Evolutionary conservation across 2,113 vertebrate species (phyloP).

Genomic region (Coregonus clupeaformis): DNA sequence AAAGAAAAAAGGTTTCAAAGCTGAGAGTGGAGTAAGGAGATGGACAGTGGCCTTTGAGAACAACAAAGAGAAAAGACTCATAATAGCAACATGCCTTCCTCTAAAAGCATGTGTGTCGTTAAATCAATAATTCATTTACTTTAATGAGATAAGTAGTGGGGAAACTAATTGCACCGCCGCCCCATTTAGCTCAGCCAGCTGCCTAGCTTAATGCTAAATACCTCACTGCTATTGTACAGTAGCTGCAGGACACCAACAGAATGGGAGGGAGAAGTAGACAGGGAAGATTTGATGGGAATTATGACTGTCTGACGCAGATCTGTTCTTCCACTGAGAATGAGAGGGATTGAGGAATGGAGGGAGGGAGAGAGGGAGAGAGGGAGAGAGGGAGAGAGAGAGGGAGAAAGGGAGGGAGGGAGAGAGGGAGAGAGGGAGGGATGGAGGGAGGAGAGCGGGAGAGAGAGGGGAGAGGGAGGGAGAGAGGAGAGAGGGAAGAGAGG

Average conservation of each 20-base stretch:
- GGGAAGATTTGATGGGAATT: background rate
- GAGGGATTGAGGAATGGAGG: constrained; percentile 34
- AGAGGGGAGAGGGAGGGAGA: background rate
- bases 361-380: constrained; percentile 13
- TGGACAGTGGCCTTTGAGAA: constrained; percentile 50
- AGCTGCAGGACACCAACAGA: constrained; percentile 61
- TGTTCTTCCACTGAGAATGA: background rate
- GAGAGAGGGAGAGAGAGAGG: no score
- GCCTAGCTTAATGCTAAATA: constrained; percentile 75
- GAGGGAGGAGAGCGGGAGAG: background rate
- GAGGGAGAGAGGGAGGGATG: constrained; percentile 20
- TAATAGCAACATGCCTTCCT: constrained; percentile 81
- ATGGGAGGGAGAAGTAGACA: constrained; percentile 29
- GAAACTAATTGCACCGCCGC: constrained; percentile 94
- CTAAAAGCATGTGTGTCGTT: constrained; percentile 93
- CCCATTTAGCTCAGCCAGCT: constrained; percentile 84
- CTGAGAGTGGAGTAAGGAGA: background rate
- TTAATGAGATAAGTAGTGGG: constrained; percentile 96
- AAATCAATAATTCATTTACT: constrained; percentile 99
- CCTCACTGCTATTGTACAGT: constrained; percentile 59
- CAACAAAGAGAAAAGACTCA: constrained; percentile 66
- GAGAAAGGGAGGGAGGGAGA: background rate
- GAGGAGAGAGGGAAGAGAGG: constrained; percentile 23
- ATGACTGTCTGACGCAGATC: background rate
- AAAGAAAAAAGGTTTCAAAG: constrained; percentile 30